A percentile compares a stretch with the other conserved stretches of the same genome.
Evolutionary conservation across 2,797 vertebrate species (phyloP).

Genomic region (Acanthornis magna): DNA sequence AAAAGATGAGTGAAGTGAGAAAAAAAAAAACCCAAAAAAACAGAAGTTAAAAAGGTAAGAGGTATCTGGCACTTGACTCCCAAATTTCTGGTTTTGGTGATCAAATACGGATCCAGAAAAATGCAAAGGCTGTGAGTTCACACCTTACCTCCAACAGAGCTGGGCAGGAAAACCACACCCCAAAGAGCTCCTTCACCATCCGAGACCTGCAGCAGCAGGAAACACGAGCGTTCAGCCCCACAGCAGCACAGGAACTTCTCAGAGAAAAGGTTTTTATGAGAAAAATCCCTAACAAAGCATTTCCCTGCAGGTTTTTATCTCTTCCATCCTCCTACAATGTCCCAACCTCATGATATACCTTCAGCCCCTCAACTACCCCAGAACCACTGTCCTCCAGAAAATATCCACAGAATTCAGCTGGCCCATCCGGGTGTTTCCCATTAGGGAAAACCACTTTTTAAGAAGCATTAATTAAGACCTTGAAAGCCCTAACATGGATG

Average conservation of each 20-base stretch:
- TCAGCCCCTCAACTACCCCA: not conserved
- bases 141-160: not conserved
- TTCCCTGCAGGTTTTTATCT: fast-evolving
- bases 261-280: fast-evolving
- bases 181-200: not conserved
- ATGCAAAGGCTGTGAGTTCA: fast-evolving
- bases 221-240: fast-evolving
- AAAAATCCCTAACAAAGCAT: not conserved
- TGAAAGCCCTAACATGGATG: not conserved
- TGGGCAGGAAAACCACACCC: not conserved
- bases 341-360: too few species aligned
- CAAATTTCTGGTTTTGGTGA: not conserved
- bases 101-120: not conserved
- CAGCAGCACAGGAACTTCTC: not conserved
- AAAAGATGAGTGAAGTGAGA: not conserved
- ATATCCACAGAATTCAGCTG: not conserved
- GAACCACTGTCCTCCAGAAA: not conserved
- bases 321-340: too few species aligned
- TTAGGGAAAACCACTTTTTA: not conserved
- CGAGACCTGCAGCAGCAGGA: not conserved
- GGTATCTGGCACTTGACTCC: not conserved
- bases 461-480: not conserved
- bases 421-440: not conserved
- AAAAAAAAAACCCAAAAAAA: too few species aligned
- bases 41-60: not conserved